Conservation (phyloP, 2,888 invertebrate genomes). For the Eledona agricola region DNA sequence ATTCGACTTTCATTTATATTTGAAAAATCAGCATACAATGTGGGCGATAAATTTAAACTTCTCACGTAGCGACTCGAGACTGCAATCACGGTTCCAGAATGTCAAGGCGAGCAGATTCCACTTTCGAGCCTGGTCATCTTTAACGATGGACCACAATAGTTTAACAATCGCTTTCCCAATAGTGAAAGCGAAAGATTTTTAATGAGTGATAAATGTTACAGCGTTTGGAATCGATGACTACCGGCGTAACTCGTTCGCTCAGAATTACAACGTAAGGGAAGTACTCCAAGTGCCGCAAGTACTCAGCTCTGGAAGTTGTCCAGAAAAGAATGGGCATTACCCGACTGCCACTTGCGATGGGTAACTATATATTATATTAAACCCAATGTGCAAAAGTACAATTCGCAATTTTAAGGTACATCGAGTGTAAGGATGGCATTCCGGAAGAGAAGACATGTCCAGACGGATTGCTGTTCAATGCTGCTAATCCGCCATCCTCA, state of each 20-base stretch:
- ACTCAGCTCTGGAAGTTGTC: slow-evolving; percentile 38
- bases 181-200: slow-evolving; percentile 28
- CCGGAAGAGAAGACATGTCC: slow-evolving; percentile 80
- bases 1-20: background rate
- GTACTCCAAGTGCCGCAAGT: slow-evolving; percentile 39
- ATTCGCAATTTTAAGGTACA: slow-evolving; percentile 55
- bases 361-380: slow-evolving; percentile 38
- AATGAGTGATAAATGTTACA: slow-evolving; percentile 34
- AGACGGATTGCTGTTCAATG: slow-evolving; percentile 83
- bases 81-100: slow-evolving; percentile 11
- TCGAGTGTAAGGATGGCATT: slow-evolving; percentile 73
- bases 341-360: slow-evolving; percentile 52
- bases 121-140: no score
- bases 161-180: slow-evolving; percentile 35
- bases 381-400: background rate
- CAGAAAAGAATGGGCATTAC: slow-evolving; percentile 46
- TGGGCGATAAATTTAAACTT: background rate
- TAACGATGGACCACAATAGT: no score
- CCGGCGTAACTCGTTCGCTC: no score
- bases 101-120: background rate
- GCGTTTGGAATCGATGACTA: no score
- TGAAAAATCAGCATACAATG: background rate
- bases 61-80: background rate
- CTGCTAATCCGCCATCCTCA: slow-evolving; percentile 70
- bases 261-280: slow-evolving; percentile 30